Percentiles rank a stretch among this genome's conserved stretches.
Evolutionary conservation across 2,888 invertebrate species (phyloP).

Genomic region (Xanthorhoe spadicearia): DNA sequence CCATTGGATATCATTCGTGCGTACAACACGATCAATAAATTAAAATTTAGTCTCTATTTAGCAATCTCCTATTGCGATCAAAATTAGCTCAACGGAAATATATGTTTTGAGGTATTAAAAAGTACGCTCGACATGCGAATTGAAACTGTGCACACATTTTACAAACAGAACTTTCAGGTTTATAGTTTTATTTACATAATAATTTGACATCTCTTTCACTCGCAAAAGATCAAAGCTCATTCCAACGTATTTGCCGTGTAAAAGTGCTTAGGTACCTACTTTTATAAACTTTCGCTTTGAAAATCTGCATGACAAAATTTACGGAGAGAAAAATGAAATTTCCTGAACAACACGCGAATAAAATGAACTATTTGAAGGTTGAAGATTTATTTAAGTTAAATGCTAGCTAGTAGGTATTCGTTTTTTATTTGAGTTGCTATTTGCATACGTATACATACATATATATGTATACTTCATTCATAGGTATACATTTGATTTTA

Average conservation of each 20-base stretch:
- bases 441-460: no score
- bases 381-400: not conserved
- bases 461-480: no score
- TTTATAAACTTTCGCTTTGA: slow-evolving; percentile 13
- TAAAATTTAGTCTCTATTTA: no score
- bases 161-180: not conserved
- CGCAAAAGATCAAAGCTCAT: slow-evolving; percentile 11
- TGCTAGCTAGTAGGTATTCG: not conserved
- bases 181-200: not conserved
- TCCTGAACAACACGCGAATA: slow-evolving; percentile 14
- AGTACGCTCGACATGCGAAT: not conserved
- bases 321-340: slow-evolving; percentile 12
- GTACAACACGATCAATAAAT: no score
- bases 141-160: not conserved
- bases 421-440: no score
- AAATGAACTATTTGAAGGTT: not conserved
- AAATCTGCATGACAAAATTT: slow-evolving; percentile 1
- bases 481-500: no score
- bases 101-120: no score
- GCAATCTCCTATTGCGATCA: no score
- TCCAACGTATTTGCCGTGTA: slow-evolving; percentile 8
- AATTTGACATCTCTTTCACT: slow-evolving; percentile 9
- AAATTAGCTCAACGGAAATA: no score
- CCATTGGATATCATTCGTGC: no score
- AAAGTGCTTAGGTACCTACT: not conserved